Evolutionary conservation across 2,113 vertebrate genomes (phyloP), one percentile per base, ranked within the genome.

Genomic region (Cyanistes caeruleus): DNA sequence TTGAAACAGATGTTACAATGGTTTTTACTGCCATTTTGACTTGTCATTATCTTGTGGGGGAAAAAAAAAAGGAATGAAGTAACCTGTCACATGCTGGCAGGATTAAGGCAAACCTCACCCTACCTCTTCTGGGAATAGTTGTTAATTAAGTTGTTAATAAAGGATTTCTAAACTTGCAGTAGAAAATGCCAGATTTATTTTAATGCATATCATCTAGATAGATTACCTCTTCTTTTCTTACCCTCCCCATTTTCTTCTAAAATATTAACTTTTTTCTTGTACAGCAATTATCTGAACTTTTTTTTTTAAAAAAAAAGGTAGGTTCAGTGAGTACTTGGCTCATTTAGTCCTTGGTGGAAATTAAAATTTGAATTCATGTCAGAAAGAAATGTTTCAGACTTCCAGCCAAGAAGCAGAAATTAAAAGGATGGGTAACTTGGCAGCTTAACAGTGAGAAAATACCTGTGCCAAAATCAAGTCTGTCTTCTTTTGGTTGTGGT

Each of bases 391-490:
- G 70, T 93, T 90, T 85, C 48, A 76, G 64, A 65, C 46, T 82
- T 79, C 51, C 74, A 87, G 91, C 81, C 87, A 93, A 89, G 74
- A 84, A 79, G 30, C 49, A 94, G 53, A 86, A 93, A 75, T 89
- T 91, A 84, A 95, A 91, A 94, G 64, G 74, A 94, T 91, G 85
- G 67, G 15, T 58, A 74, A 83, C 69, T 52, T 89, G 90, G 84
- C 90, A 94, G 67, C 48, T 80, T 69, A 93, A 87, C 74, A 73
- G 37, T 62, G 67, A 93, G 53, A 63, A 91, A 89, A 79, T 74
- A 91, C 82, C 53, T 91, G 37, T 93, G 84, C 87, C 89, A 96
- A 67, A 87, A 84, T 46, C 46, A 11, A 46, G 33, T 60, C 75
- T 85, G 28, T 79, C 33, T 14, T 91, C 73, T 87, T 84, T 49